Conservation (phyloP, 2,797 vertebrate species). For the Sebastes vulpes region DNA sequence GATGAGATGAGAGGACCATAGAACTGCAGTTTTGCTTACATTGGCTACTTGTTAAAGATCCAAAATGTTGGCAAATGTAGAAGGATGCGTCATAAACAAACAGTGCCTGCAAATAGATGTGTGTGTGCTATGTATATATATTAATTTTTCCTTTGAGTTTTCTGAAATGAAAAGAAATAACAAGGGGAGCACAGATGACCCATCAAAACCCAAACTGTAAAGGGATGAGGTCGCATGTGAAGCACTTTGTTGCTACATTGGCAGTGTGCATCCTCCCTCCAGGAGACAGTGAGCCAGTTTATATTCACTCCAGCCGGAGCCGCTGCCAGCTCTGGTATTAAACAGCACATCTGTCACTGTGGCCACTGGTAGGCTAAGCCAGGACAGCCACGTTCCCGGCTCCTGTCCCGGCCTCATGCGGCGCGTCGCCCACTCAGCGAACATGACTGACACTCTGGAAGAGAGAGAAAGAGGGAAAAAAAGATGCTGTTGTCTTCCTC, state of each 20-base stretch:
- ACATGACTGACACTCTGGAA: conserved; percentile 50
- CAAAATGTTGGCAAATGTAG: conserved; percentile 12
- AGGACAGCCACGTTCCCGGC: conserved; percentile 32
- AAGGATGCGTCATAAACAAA: not conserved
- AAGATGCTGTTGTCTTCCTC: conserved; percentile 20
- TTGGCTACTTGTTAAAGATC: conserved; percentile 24
- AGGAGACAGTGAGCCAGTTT: conserved; percentile 58
- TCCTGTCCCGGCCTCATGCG: conserved; percentile 18
- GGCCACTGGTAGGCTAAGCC: conserved; percentile 46
- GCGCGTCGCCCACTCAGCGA: conserved; percentile 31
- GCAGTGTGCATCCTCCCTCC: conserved; percentile 18
- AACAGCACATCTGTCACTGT: conserved; percentile 77
- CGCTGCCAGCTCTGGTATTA: conserved; percentile 73
- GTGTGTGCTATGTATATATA: not conserved
- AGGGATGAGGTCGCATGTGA: conserved; percentile 27
- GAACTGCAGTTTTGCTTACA: conserved; percentile 32
- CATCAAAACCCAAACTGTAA: conserved; percentile 18
- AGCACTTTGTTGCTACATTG: conserved; percentile 36
- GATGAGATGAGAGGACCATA: conserved; percentile 22
- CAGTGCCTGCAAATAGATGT: not conserved
- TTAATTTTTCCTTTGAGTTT: not conserved
- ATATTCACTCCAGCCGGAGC: conserved; percentile 53
- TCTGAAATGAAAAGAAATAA: conserved; percentile 11
- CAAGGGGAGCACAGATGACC: conserved; percentile 22
- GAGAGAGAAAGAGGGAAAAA: not conserved